These are phyloP conservation scores for Diabrotica virgifera DNA, from an alignment of 1,140 invertebrate genomes.

Conservation along the genomic window DNA sequence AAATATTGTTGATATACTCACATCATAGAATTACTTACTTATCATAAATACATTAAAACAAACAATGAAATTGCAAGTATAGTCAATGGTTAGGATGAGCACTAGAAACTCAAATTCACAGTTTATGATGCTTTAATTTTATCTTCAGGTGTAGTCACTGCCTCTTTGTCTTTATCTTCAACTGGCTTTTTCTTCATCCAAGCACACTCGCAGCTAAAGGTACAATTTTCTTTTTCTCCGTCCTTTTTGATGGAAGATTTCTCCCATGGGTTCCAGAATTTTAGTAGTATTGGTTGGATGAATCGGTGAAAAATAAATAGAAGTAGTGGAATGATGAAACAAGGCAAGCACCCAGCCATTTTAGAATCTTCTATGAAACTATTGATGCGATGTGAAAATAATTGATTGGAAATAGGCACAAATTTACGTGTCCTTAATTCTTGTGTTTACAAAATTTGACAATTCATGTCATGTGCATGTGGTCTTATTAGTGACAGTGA, in stretches of 20 bases:
- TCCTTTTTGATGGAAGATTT: constrained; percentile 29
- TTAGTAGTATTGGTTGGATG: constrained; percentile 67
- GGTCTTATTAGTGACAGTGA: too few relatives aligned
- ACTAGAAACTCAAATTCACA: too few relatives aligned
- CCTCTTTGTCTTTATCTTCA: constrained; percentile 6
- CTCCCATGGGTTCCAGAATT: constrained; percentile 74
- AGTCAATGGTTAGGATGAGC: too few relatives aligned
- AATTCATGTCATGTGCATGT: too few relatives aligned
- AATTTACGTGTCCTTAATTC: too few relatives aligned
- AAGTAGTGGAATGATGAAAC: constrained; percentile 71
- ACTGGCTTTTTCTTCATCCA: constrained; percentile 30
- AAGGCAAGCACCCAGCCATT: constrained; percentile 74
- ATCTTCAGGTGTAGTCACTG: not conserved
- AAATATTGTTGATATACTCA: too few relatives aligned
- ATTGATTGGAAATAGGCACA: too few relatives aligned
- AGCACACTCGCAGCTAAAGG: constrained; percentile 29
- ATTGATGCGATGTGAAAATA: too few relatives aligned
- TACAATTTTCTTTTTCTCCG: constrained; percentile 24
- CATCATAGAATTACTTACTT: too few relatives aligned
- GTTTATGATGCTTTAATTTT: constrained; percentile 13
- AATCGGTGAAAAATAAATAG: constrained; percentile 75
- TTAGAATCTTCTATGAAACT: not conserved
- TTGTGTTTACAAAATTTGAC: too few relatives aligned
- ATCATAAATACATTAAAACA: too few relatives aligned
- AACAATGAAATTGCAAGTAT: too few relatives aligned